Evolutionary conservation across 1,140 invertebrate genomes (phyloP), one percentile per base, ranked within the genome.

Genomic region (Mylabris phalerata): DNA sequence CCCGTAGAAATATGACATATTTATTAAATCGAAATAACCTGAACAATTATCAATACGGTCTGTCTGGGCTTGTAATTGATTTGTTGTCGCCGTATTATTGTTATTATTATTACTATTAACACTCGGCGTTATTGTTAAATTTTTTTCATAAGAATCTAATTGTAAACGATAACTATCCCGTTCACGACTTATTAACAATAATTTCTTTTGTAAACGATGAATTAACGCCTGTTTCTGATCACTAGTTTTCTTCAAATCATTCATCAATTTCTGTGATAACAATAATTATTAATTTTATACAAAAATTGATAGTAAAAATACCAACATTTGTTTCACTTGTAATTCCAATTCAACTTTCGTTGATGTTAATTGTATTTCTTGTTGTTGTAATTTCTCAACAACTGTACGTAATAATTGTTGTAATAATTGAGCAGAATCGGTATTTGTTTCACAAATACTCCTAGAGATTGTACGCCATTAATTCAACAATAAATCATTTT

Each of bases 141-240:
- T 89, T 68, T 86, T 88, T 71, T 93, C 90, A 66, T 91, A 92
- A 38, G 87, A 84, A 61, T 91, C 88, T 39, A 92, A 69, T 59
- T 92, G 84, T 55, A 59, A 48, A 42, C 70, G 60, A 54, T 82
- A 82, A 62, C 84, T 87, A 64, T 93, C 90, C 49, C 90, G 77
- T 71, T 90, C 88, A 49, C 88, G 82, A 1, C 85, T 85, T 0
- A 92, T 80, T 9, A 89, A 77, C 4, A 81, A 60, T 19, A 84
- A 66, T 60, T 84, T 79, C 56, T 83, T 83, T 65, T 85, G 82
- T 61, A 84, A 68, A 0, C 82, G 70, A 61, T 82, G 80, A 49
- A 83, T 80, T 40, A 84, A 75, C 51, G 72, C 79, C 61, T 84
- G 81, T 62, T 83, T 79, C n/a, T 79, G 79, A 57, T 82, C 82